Evolutionary conservation across 2,113 vertebrate species (phyloP).

Genomic region (Plestiodon gilberti): DNA sequence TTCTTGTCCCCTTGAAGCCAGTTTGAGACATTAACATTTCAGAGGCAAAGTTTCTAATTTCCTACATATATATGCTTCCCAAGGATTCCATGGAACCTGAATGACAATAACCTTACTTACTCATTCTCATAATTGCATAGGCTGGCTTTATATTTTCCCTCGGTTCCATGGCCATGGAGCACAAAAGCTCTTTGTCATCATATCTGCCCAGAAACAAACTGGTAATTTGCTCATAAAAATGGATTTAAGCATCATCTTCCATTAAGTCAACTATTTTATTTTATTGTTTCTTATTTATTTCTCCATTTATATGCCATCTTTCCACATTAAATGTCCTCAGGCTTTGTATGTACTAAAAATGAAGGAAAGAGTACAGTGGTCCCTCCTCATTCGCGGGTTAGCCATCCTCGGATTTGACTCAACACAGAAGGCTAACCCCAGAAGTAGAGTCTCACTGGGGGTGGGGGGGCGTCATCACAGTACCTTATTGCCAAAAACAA

Average conservation of each 20-base stretch:
- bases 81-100: conserved; percentile 20
- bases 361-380: too few species aligned
- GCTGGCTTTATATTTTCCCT: not conserved
- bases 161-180: not conserved
- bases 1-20: conserved; percentile 30
- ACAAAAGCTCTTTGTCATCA: conserved; percentile 35
- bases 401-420: too few species aligned
- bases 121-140: conserved; percentile 1
- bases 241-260: not conserved
- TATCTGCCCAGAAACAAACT: conserved; percentile 29
- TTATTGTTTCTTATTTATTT: not conserved
- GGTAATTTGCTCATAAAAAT: conserved; percentile 15
- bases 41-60: conserved; percentile 45
- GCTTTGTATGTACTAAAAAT: too few species aligned
- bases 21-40: conserved; percentile 37
- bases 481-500: too few species aligned
- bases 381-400: too few species aligned
- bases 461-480: too few species aligned
- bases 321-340: too few species aligned
- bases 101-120: conserved; percentile 36
- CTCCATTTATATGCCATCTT: too few species aligned
- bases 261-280: conserved; percentile 19
- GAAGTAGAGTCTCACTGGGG: too few species aligned
- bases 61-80: conserved; percentile 38
- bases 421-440: too few species aligned